Base-by-base conservation (phyloP, 2,888 invertebrate genomes). In the Protonemura montana region DNA sequence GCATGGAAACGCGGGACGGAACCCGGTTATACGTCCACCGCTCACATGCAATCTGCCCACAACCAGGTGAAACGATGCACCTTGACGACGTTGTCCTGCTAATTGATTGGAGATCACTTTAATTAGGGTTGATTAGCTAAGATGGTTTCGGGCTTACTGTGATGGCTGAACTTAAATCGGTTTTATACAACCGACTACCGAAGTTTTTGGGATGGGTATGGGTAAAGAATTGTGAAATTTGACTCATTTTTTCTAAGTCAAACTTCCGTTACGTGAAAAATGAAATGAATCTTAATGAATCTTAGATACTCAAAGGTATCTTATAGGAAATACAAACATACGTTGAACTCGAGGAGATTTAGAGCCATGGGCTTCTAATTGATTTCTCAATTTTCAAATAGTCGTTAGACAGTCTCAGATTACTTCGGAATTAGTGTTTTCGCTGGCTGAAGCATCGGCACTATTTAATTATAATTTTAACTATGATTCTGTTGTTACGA, bases 401-500 rank as follows among this genome's bases (percentile, higher is more conserved):
- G 78, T 78, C 27, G 78, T 25, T 78, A n/a, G 78, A 13, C 78
- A 26, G 3, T 2, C 29, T 78, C 25, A 78, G 78, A 28, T 78
- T 78, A 78, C n/a, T n/a, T n/a, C n/a, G 26, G 27, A 28, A 29
- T 78, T 78, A 25, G 78, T 81, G 30, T 81, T 81, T 81, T 29
- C 30, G 30, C n/a, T 78, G 10, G 29, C 81, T 81, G n/a, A 81
- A 2, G 81, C 30, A 30, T 81, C 30, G 81, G 21, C 81, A 27
- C 30, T 29, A 28, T 81, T 81, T 29, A n/a, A n/a, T 29, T 30
- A n/a, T 30, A 81, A 30, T 27, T 28, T 81, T 27, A 81, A 30
- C 81, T 27, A 29, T 30, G 82, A 83, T 83, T 28, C 27, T 28
- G 78, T 26, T 78, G 78, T 78, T 78, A 78, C 28, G 28, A 78